Evolutionary conservation across 2,113 vertebrate genomes (phyloP).

Genomic region (Neolamprologus brichardi): DNA sequence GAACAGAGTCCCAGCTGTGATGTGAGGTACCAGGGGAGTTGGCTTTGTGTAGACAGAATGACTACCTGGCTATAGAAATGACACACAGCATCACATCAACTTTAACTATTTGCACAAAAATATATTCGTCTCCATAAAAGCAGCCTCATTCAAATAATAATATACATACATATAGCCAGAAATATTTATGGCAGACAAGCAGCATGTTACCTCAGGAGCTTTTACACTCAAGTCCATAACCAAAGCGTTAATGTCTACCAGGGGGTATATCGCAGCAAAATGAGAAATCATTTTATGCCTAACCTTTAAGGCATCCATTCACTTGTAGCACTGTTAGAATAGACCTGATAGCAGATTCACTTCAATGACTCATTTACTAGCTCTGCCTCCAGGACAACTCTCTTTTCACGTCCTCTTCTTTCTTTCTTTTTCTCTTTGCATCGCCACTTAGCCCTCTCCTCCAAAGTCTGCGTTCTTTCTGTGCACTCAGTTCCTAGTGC

Average conservation of each 20-base stretch:
- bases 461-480: not conserved
- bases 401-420: not conserved
- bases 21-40: slow-evolving; percentile 26
- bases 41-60: slow-evolving; percentile 7
- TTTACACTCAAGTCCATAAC: slow-evolving; percentile 61
- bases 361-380: slow-evolving; percentile 55
- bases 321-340: slow-evolving; percentile 45
- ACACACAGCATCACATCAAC: slow-evolving; percentile 46
- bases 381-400: slow-evolving; percentile 34
- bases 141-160: slow-evolving; percentile 16
- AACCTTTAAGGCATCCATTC: slow-evolving; percentile 63
- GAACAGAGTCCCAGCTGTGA: slow-evolving; percentile 48
- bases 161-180: slow-evolving; percentile 4
- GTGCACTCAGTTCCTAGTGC: not conserved
- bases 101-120: slow-evolving; percentile 44
- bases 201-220: slow-evolving; percentile 34
- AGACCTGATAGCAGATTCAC: slow-evolving; percentile 52
- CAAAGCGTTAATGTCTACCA: slow-evolving; percentile 61
- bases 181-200: slow-evolving; percentile 38
- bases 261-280: slow-evolving; percentile 50
- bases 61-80: slow-evolving; percentile 44
- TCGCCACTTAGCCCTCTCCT: not conserved
- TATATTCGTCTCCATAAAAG: slow-evolving; percentile 1
- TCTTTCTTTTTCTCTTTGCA: not conserved
- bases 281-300: slow-evolving; percentile 60